Conservation (phyloP, 2,888 invertebrate species). For the Ormyrus rosae region DNA sequence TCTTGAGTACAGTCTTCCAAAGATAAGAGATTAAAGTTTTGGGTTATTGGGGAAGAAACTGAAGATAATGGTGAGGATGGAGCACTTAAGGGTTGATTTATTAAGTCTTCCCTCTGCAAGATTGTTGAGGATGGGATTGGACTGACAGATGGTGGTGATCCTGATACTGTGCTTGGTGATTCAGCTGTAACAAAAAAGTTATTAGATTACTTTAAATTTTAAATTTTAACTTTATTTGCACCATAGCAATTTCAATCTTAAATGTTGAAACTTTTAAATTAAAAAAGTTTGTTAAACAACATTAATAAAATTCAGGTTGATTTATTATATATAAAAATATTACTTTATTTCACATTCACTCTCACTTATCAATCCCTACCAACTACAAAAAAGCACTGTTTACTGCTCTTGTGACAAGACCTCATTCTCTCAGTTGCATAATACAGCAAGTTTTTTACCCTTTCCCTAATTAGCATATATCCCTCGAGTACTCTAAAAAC, state of each 20-base stretch:
- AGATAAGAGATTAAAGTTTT: constrained; percentile 74
- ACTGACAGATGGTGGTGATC: constrained; percentile 77
- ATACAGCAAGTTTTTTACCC: constrained; percentile 4
- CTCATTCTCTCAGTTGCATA: constrained; percentile 36
- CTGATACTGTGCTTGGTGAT: constrained; percentile 84
- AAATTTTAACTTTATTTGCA: too few species aligned
- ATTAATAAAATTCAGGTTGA: too few species aligned
- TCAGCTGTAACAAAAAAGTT: constrained; percentile 78
- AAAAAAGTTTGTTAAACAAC: too few species aligned
- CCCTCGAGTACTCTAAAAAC: too few species aligned
- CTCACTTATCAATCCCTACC: too few species aligned
- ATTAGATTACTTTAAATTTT: neutral
- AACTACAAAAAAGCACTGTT: neutral
- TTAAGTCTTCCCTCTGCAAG: constrained; percentile 82
- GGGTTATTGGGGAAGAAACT: constrained; percentile 78
- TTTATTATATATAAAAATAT: too few species aligned
- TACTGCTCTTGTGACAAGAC: constrained; percentile 22
- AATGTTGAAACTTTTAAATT: too few species aligned
- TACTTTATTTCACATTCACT: too few species aligned
- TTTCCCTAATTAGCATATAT: neutral
- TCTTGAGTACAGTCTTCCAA: constrained; percentile 84
- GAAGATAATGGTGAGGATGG: constrained; percentile 84
- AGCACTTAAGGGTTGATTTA: constrained; percentile 89
- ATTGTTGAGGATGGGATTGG: constrained; percentile 85
- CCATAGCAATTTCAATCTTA: too few species aligned